Base-by-base conservation (phyloP, 2,888 invertebrate species). In the Gastracanthus pulcherrimus region DNA sequence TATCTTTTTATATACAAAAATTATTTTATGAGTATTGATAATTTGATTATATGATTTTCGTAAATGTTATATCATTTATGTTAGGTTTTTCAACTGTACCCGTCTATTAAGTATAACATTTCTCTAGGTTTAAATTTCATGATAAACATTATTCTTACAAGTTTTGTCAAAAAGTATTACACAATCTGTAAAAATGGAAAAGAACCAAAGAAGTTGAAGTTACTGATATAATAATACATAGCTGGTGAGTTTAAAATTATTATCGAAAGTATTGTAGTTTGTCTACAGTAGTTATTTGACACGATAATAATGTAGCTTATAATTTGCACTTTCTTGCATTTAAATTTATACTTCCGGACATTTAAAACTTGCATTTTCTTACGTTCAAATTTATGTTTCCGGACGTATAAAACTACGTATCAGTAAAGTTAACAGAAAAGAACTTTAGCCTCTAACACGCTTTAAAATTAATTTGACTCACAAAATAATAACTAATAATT, bases 351-450 rank as follows among this genome's bases (percentile, higher is more conserved):
- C 60, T 60, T 60, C 55, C 55, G 29, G 23, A 26, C 55, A 58
- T 58, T 58, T 26, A 26, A 58, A 9, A 58, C 23, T 58, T 58
- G 13, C 11, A 5, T 58, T 45, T 58, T 58, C 55, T 26, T 58
- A 58, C 55, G 26, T 58, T 58, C 13, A n/a, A 29, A 58, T 58
- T 58, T 58, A 58, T 58, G 55, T 58, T 58, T 58, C 55, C 55
- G 29, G 7, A 26, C 23, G 2, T 55, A 23, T 55, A 23, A 3
- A 23, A 5, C 55, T 23, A 13, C 13, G 13, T 58, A 29, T 26
- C 13, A 58, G 13, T 58, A 13, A 58, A 26, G 23, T 26, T 58
- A 23, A 13, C 58, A 55, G 55, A 55, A 26, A 55, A 55, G 11
- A n/a, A 23, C 7, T 55, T 23, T 23, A 55, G 55, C 19, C 55